phyloP scores from a whole-genome alignment of 1,140 invertebrate genomes.

The Nymphalis io region DNA sequence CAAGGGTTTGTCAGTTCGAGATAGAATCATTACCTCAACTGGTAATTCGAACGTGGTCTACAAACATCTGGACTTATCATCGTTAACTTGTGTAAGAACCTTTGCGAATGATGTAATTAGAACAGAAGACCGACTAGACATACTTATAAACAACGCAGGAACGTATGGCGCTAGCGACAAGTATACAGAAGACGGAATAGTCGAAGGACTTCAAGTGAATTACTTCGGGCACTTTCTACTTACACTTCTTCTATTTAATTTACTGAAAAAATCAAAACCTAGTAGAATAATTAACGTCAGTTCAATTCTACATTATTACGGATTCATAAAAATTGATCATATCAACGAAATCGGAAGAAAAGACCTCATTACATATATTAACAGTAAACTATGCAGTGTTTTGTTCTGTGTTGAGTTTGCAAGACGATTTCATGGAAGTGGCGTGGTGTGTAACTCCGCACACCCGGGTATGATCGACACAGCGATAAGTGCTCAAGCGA shows the following conservation, averaged over 20 bases:
- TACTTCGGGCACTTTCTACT: slow-evolving; percentile 92
- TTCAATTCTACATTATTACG: slow-evolving; percentile 86
- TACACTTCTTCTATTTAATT: slow-evolving; percentile 84
- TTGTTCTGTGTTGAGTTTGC: slow-evolving; percentile 90
- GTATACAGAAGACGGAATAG: slow-evolving; percentile 88
- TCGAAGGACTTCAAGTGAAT: slow-evolving; percentile 92
- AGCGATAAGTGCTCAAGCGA: slow-evolving; percentile 40
- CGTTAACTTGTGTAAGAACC: slow-evolving; percentile 85
- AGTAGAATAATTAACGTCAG: slow-evolving; percentile 92
- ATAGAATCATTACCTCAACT: slow-evolving; percentile 82
- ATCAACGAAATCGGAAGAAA: slow-evolving; percentile 82
- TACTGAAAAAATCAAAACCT: slow-evolving; percentile 88
- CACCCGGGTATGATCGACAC: slow-evolving; percentile 85
- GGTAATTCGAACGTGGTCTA: slow-evolving; percentile 80
- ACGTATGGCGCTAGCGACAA: slow-evolving; percentile 46
- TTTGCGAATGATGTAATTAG: slow-evolving; percentile 86
- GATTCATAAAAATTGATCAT: slow-evolving; percentile 87
- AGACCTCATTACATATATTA: slow-evolving; percentile 45
- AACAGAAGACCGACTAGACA: slow-evolving; percentile 85
- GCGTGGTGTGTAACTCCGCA: slow-evolving; percentile 88
- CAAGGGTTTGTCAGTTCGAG: slow-evolving; percentile 82
- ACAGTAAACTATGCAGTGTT: slow-evolving; percentile 92
- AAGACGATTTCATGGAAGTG: slow-evolving; percentile 86
- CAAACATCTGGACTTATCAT: slow-evolving; percentile 86
- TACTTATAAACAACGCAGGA: slow-evolving; percentile 90